Conservation (phyloP, 2,113 vertebrate species). For the Octodon degus region DNA sequence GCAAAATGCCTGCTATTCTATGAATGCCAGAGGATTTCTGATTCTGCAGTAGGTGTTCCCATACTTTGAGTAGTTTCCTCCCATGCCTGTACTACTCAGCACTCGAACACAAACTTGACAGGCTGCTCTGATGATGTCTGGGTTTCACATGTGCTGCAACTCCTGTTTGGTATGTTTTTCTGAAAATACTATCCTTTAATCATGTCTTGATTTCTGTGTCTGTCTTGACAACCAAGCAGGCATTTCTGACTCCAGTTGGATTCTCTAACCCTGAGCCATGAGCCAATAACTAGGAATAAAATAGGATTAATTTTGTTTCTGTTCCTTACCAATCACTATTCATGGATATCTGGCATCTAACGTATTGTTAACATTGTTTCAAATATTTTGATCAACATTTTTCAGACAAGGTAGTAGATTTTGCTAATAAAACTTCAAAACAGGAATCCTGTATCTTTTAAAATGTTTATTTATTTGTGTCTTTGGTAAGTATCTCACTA, state of each 20-base stretch:
- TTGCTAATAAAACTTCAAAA: not conserved
- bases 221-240: not conserved
- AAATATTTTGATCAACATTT: not conserved
- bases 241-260: not conserved
- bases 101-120: not conserved
- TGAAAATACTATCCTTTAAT: not conserved
- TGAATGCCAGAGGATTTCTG: not conserved
- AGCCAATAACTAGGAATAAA: not conserved
- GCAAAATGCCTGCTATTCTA: not conserved
- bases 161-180: not conserved
- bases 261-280: not conserved
- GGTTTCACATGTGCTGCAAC: not conserved
- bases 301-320: not conserved
- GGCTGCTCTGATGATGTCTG: not conserved
- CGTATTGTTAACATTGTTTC: not conserved
- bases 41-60: not conserved
- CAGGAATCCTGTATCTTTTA: too few relatives aligned
- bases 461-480: too few relatives aligned
- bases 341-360: not conserved
- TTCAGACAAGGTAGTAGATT: not conserved
- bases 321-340: not conserved
- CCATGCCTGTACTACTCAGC: rapidly evolving
- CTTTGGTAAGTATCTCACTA: too few relatives aligned
- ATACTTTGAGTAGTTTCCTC: not conserved
- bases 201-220: not conserved